phyloP scores from a whole-genome alignment of 2,113 vertebrate species.

The Dryoscopus gambensis region DNA sequence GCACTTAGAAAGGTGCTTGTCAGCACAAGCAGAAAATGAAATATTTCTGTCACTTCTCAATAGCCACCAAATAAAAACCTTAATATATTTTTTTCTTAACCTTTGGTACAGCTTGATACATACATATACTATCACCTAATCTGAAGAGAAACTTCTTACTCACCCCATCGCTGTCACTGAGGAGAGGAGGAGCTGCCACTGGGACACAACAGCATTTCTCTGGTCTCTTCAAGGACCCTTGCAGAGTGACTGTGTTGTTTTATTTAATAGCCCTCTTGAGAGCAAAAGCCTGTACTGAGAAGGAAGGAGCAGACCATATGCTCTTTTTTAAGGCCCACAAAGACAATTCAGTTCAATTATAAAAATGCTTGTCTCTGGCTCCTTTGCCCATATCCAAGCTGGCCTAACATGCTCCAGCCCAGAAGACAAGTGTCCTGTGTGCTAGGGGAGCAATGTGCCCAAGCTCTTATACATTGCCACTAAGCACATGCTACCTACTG shows the following conservation, averaged over 20 bases:
- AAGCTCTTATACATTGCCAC: not conserved
- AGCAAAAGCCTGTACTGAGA: not conserved
- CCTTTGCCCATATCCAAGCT: not conserved
- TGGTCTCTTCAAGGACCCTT: not conserved
- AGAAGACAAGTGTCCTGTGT: not conserved
- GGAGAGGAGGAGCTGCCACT: not conserved
- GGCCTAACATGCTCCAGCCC: not conserved
- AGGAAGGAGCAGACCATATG: not conserved
- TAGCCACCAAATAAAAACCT: not conserved
- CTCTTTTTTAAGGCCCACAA: not conserved
- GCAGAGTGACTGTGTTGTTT: not conserved
- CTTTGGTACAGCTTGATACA: not conserved
- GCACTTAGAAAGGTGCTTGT: not conserved
- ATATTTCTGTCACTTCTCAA: not conserved
- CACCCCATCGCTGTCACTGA: not conserved
- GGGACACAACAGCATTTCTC: not conserved
- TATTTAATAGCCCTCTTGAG: not conserved
- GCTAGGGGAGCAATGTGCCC: accelerated
- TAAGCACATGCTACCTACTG: not conserved
- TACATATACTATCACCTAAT: not conserved
- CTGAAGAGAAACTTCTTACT: not conserved
- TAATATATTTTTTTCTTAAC: not conserved
- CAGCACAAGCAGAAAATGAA: not conserved
- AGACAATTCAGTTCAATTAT: not conserved
- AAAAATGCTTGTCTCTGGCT: not conserved